phyloP scores from a whole-genome alignment of 2,888 invertebrate species.

The Caenorhabditis parvicauda region DNA sequence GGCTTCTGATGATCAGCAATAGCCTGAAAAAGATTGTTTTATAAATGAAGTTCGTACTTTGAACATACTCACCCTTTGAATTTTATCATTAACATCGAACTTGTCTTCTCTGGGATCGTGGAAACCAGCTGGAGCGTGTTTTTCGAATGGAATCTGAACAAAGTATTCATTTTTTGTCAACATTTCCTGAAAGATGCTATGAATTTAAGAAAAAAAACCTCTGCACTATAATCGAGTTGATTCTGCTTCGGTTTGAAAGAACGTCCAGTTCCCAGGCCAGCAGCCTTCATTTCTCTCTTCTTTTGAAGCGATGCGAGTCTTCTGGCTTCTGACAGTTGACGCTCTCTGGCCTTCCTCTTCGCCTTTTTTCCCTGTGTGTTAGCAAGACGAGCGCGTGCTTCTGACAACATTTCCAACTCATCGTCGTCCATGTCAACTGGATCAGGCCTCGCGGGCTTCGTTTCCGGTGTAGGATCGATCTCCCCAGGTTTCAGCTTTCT shows the following conservation, averaged over 20 bases:
- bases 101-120: constrained; percentile 88
- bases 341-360: constrained; percentile 81
- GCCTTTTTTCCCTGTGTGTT: constrained; percentile 87
- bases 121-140: constrained; percentile 72
- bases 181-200: neutral
- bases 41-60: no score
- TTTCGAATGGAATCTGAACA: constrained; percentile 74
- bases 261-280: constrained; percentile 74
- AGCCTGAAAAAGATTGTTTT: constrained; percentile 18
- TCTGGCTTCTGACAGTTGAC: constrained; percentile 94
- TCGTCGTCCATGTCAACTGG: constrained; percentile 99
- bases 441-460: constrained; percentile 96
- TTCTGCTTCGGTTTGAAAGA: constrained; percentile 50
- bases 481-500: constrained; percentile 96
- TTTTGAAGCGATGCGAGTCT: constrained; percentile 94
- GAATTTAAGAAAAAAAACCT: constrained; percentile 71
- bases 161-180: neutral
- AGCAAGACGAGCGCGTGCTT: constrained; percentile 93
- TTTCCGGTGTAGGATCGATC: constrained; percentile 99
- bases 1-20: constrained; percentile 48
- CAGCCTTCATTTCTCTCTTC: constrained; percentile 91
- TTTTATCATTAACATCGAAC: constrained; percentile 58
- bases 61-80: constrained; percentile 19
- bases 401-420: constrained; percentile 97
- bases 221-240: constrained; percentile 84